These are phyloP conservation scores for Ptyas mucosa DNA, from an alignment of 2,113 vertebrate species.

Conservation along the genomic window DNA sequence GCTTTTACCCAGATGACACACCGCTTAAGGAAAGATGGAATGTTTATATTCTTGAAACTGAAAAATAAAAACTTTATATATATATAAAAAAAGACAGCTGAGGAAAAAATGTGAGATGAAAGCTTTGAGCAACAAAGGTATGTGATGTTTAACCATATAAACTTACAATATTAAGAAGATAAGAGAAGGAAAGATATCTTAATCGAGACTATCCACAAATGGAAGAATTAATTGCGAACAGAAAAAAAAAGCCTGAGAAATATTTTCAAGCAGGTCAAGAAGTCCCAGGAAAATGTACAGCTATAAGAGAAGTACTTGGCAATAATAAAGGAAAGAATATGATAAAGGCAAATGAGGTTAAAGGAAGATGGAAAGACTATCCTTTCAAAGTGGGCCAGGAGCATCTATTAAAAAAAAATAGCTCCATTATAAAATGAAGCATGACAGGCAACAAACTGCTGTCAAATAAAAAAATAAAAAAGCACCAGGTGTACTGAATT, in stretches of 20 bases:
- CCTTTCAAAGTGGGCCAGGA: neutral
- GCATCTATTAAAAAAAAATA: neutral
- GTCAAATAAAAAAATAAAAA: neutral
- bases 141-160: neutral
- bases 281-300: neutral
- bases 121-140: neutral
- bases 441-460: neutral
- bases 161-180: neutral
- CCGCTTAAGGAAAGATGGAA: too few relatives aligned
- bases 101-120: neutral
- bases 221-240: neutral
- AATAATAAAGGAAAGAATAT: neutral
- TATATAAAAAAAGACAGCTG: neutral
- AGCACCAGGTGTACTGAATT: neutral
- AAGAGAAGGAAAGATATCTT: neutral
- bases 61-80: too few relatives aligned
- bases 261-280: neutral
- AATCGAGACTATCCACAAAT: neutral
- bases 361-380: neutral
- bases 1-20: too few relatives aligned
- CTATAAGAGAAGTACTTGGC: neutral
- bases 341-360: neutral
- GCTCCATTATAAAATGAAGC: neutral
- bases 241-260: neutral
- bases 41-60: too few relatives aligned